phyloP scores from a whole-genome alignment of 2,797 vertebrate genomes.

The Brotogeris chrysoptera region DNA sequence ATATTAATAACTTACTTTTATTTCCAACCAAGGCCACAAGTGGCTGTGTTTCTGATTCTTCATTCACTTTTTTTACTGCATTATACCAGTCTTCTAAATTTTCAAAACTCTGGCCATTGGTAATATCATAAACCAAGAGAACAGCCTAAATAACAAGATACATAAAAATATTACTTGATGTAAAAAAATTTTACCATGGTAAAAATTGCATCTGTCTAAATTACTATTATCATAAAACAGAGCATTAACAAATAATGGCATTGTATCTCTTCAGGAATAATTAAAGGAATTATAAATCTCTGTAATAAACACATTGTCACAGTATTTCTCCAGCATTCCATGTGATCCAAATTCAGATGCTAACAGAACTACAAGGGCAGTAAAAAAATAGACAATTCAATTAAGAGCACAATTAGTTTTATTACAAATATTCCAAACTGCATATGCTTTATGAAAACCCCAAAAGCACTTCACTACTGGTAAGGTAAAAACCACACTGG shows the following conservation, averaged over 20 bases:
- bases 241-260: neutral
- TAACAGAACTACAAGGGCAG: neutral
- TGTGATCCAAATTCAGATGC: neutral
- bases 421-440: neutral
- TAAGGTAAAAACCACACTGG: neutral
- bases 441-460: neutral
- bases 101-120: conserved; percentile 98
- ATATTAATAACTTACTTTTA: conserved; percentile 88
- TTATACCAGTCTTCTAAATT: conserved; percentile 96
- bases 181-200: neutral
- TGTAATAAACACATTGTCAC: neutral
- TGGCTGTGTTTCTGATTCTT: conserved; percentile 90
- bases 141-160: conserved; percentile 83
- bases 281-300: neutral
- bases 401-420: neutral
- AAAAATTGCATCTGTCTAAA: neutral
- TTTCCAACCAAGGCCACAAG: conserved; percentile 93
- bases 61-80: conserved; percentile 92
- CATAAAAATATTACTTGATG: neutral
- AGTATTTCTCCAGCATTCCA: neutral
- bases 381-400: neutral
- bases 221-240: neutral
- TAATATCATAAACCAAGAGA: conserved; percentile 97
- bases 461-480: neutral
- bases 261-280: neutral